Base-by-base conservation (phyloP, 2,113 vertebrate species). In the Ochotona princeps region DNA sequence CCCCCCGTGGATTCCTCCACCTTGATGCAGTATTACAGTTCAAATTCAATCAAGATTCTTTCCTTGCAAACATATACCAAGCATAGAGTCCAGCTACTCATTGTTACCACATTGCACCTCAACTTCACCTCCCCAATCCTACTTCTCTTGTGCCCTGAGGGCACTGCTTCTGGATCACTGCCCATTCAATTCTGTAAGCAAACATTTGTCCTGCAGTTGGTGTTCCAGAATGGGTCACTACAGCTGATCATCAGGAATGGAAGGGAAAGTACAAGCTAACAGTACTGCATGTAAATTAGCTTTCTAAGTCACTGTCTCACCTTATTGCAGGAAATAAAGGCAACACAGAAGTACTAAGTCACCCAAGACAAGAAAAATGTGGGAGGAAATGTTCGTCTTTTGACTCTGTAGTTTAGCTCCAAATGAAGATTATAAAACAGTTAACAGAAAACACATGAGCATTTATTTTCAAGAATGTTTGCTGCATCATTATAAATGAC, bases 381-480 rank as follows among this genome's bases (percentile, higher is more conserved):
- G 2, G 51, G 30, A 66, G 14, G 17, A 74, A 60, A 94, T 61
- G 35, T 28, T n/a, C 67, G 44, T 86, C 49, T 94, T 51, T 85
- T 74, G 82, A 74, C 44, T 90, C 30, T n/a, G 67, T 81, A 30
- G 74, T 81, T 81, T 61, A 86, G 25, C 20, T 67, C 6, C 28
- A 85, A 66, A 72, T 90, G 30, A 93, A 73, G 18, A 30, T 70
- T 7, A 7, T 87, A 76, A 87, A 57, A 30, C 30, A 87, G 38
- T 70, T 63, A 89, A 47, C 51, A 93, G 9, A 69, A 91, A 94
- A n/a, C 8, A 75, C 10, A 82, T 51, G 49, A 80, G 61, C 35
- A 90, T 67, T 81, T 81, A 74, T 35, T 54, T 69, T 90, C n/a
- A 69, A 63, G 21, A n/a, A 49, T 67, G 17, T 74, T 60, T 60